Evolutionary conservation across 2,797 vertebrate species (phyloP).

Genomic region (Mionectes olivaceus): DNA sequence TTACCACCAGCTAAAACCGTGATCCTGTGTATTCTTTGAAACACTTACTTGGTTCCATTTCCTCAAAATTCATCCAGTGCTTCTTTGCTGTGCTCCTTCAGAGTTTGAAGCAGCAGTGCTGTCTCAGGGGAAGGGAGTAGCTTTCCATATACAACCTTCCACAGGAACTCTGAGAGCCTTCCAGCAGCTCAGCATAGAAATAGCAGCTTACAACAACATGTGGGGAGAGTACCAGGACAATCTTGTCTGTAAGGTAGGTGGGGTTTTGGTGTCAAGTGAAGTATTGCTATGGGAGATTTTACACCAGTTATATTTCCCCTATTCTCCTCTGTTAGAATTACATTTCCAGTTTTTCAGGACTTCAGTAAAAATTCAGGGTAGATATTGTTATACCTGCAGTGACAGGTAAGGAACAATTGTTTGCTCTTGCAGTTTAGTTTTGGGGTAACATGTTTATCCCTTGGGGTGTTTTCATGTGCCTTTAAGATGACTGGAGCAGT

Average conservation of each 20-base stretch:
- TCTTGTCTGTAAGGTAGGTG: slow-evolving; percentile 88
- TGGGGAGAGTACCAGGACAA: slow-evolving; percentile 93
- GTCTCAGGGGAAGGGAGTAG: slow-evolving; percentile 87
- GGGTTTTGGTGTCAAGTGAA: background rate
- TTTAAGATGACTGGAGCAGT: background rate
- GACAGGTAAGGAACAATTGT: background rate
- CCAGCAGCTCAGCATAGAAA: slow-evolving; percentile 80
- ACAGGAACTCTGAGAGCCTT: slow-evolving; percentile 83
- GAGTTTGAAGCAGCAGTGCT: slow-evolving; percentile 84
- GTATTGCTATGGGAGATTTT: background rate
- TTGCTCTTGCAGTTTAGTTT: background rate
- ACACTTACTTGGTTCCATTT: background rate
- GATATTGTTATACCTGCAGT: background rate
- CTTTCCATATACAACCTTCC: slow-evolving; percentile 81
- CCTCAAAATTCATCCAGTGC: background rate
- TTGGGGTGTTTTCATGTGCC: background rate
- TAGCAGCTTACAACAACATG: slow-evolving; percentile 90
- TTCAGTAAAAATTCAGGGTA: background rate
- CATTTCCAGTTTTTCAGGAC: background rate
- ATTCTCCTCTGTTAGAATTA: background rate
- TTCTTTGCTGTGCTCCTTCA: slow-evolving; percentile 57
- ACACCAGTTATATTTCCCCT: background rate
- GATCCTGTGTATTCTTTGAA: background rate
- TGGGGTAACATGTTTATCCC: background rate
- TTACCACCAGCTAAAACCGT: background rate